Percentiles rank a stretch among this genome's conserved stretches.
phyloP scores from a whole-genome alignment of 2,797 vertebrate species.

The Cyprinella venusta region DNA sequence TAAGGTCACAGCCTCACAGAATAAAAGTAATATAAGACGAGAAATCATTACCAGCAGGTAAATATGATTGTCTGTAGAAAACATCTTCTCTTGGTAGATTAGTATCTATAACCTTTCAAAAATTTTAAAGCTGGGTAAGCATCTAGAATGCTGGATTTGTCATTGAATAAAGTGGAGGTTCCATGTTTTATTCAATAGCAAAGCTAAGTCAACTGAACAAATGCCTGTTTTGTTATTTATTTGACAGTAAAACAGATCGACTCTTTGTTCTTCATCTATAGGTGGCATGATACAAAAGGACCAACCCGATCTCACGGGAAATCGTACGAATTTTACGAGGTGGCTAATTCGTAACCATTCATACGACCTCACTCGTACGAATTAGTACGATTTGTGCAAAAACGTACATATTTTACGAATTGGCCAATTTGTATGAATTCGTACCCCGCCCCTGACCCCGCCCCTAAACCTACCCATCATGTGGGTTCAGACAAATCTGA shows the following conservation, averaged over 20 bases:
- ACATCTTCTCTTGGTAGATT: background rate
- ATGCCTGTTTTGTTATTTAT: background rate
- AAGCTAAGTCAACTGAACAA: background rate
- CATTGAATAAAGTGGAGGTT: background rate
- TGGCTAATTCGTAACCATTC: too few relatives aligned
- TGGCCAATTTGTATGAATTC: too few relatives aligned
- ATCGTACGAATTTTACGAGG: too few relatives aligned
- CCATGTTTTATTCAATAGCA: conserved; percentile 3
- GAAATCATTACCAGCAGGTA: background rate
- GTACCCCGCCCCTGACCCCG: too few relatives aligned
- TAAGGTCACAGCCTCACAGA: background rate
- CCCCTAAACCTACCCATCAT: too few relatives aligned
- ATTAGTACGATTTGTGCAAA: too few relatives aligned
- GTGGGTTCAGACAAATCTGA: too few relatives aligned
- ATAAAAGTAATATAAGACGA: background rate
- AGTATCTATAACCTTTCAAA: conserved; percentile 6
- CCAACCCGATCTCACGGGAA: too few relatives aligned
- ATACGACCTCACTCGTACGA: too few relatives aligned
- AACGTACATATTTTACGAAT: too few relatives aligned
- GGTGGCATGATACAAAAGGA: background rate
- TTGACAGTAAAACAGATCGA: background rate
- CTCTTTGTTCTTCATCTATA: background rate
- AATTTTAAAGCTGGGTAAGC: background rate
- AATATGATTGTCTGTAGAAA: background rate
- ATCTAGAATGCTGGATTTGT: background rate